Evolutionary conservation across 2,113 vertebrate genomes (phyloP).

Genomic region (Urocynchramus pylzowi): DNA sequence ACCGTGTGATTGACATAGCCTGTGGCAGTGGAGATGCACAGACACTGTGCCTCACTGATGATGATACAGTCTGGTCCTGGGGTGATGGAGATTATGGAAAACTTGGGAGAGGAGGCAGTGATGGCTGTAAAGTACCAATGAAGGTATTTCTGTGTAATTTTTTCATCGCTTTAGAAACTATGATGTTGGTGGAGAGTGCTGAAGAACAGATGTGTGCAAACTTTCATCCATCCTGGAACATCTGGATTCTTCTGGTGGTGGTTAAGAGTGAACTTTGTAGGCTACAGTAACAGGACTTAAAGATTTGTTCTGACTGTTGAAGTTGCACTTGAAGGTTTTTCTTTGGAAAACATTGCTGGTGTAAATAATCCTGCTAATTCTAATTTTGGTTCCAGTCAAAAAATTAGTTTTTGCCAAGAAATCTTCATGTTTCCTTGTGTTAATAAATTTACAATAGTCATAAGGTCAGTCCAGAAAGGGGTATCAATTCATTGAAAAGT

Average conservation of each 20-base stretch:
- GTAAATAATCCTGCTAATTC: neutral
- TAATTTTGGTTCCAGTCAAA: neutral
- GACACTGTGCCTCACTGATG: slow-evolving; percentile 93
- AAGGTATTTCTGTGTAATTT: slow-evolving; percentile 77
- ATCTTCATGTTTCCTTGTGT: neutral
- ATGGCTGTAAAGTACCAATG: slow-evolving; percentile 98
- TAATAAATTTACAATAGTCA: neutral
- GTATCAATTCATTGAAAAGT: neutral
- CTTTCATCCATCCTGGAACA: neutral
- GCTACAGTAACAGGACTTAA: neutral
- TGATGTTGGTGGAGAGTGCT: neutral
- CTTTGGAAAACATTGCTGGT: neutral
- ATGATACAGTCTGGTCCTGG: slow-evolving; percentile 99
- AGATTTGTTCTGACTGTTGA: neutral
- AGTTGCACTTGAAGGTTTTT: neutral
- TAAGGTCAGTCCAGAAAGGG: neutral
- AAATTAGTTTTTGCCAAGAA: neutral
- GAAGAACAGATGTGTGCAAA: neutral
- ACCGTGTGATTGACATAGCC: slow-evolving; percentile 93
- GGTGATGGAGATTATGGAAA: slow-evolving; percentile 98
- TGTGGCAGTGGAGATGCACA: slow-evolving; percentile 97
- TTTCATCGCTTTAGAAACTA: neutral
- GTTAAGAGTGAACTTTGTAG: neutral
- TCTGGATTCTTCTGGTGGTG: neutral
- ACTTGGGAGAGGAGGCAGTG: slow-evolving; percentile 93